phyloP scores from a whole-genome alignment of 2,888 invertebrate genomes.

The Tetheella fluctuosa region DNA sequence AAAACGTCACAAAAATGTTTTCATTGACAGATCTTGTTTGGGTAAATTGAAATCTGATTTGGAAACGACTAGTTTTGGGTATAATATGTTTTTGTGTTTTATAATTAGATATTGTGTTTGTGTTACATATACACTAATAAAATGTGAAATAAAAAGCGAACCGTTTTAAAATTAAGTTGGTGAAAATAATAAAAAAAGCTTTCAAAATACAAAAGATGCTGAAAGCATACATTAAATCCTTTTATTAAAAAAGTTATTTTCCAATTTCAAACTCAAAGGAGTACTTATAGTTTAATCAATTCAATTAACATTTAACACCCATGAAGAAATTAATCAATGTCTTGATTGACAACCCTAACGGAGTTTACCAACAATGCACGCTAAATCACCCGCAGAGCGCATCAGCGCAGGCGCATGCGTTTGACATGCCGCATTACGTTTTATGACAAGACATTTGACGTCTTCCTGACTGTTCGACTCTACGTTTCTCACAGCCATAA shows the following conservation, averaged over 20 bases:
- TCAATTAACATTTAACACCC: neutral
- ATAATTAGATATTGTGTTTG: too few relatives aligned
- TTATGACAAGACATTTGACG: slow-evolving; percentile 42
- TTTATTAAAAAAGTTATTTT: too few relatives aligned
- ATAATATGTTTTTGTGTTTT: neutral
- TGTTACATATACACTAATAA: too few relatives aligned
- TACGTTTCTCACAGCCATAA: slow-evolving; percentile 3
- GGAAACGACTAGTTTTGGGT: neutral
- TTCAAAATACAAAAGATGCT: too few relatives aligned
- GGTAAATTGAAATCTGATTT: neutral
- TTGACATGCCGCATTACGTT: slow-evolving; percentile 50
- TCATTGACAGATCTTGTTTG: neutral
- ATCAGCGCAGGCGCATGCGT: slow-evolving; percentile 41
- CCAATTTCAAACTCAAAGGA: neutral
- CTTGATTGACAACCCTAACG: slow-evolving; percentile 58
- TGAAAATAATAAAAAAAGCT: too few relatives aligned
- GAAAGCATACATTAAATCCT: too few relatives aligned
- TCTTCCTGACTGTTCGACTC: slow-evolving; percentile 32
- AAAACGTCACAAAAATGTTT: slow-evolving; percentile 18
- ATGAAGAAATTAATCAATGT: slow-evolving; percentile 27
- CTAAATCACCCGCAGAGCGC: slow-evolving; percentile 77
- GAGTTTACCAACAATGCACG: slow-evolving; percentile 58
- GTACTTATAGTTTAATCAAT: neutral
- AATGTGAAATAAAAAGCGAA: neutral
- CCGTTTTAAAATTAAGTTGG: too few relatives aligned